Conservation (phyloP, 2,888 invertebrate species). For the Beris chalybata region DNA sequence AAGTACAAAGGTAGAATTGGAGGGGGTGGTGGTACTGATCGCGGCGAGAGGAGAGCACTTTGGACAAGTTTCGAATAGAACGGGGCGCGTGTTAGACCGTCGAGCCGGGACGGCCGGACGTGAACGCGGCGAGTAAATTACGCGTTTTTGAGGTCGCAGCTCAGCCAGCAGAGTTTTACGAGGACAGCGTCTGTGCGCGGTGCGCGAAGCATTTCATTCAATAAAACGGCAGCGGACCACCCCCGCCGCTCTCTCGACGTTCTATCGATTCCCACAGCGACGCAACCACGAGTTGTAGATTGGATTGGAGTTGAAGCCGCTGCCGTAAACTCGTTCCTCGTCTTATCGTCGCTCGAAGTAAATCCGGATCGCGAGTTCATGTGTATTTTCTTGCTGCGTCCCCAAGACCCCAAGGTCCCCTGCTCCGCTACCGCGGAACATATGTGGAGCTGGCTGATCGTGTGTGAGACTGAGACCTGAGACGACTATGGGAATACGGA, state of each 20-base stretch:
- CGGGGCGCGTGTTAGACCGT: too few species aligned
- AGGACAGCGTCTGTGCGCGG: constrained; percentile 25
- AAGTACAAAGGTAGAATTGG: constrained; percentile 20
- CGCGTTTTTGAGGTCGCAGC: constrained; percentile 30
- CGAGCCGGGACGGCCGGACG: constrained; percentile 5
- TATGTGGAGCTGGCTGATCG: too few species aligned
- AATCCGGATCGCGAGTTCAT: background rate
- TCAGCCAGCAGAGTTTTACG: constrained; percentile 4
- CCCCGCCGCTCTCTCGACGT: background rate
- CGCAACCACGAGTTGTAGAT: constrained; percentile 17
- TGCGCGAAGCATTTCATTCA: constrained; percentile 32
- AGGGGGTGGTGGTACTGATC: background rate
- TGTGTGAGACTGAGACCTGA: too few species aligned
- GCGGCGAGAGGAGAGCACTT: too few species aligned
- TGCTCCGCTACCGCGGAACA: too few species aligned
- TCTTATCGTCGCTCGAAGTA: constrained; percentile 15
- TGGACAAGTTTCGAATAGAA: too few species aligned
- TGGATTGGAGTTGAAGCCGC: constrained; percentile 5
- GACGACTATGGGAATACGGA: too few species aligned
- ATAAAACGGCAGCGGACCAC: constrained; percentile 31
- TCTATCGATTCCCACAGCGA: background rate
- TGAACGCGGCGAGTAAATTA: constrained; percentile 34
- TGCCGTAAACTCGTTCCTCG: constrained; percentile 19
- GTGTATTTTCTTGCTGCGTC: too few species aligned
- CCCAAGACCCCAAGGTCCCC: too few species aligned